A percentile compares a stretch with the other conserved stretches of the same genome.
phyloP scores from a whole-genome alignment of 2,888 invertebrate species.

The Abscondita cerata region DNA sequence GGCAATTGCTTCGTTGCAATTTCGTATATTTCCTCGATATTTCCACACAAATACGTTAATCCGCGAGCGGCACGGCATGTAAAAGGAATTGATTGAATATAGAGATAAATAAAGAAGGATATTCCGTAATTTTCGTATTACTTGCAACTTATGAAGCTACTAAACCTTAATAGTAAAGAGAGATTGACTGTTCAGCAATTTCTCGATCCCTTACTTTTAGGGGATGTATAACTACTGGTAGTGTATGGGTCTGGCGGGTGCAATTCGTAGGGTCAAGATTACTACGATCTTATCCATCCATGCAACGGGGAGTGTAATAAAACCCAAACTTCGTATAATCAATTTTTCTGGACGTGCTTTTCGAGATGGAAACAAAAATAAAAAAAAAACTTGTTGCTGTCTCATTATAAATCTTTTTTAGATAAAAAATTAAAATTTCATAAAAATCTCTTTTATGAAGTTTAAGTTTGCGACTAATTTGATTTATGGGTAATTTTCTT shows the following conservation, averaged over 20 bases:
- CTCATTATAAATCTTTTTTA: background rate
- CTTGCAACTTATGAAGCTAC: conserved; percentile 7
- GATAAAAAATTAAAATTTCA: too few relatives aligned
- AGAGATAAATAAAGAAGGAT: conserved; percentile 5
- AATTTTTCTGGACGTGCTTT: background rate
- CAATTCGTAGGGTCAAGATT: conserved; percentile 21
- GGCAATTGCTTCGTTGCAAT: too few relatives aligned
- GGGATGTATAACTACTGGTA: conserved; percentile 23
- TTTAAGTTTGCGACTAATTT: conserved; percentile 5
- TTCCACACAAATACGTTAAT: too few relatives aligned
- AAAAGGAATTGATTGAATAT: background rate
- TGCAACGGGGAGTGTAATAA: conserved; percentile 2
- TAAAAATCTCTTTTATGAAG: background rate
- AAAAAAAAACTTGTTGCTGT: conserved; percentile 3
- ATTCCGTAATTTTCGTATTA: conserved; percentile 5
- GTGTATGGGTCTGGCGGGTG: conserved; percentile 18
- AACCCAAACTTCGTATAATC: conserved; percentile 1
- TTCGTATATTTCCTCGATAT: too few relatives aligned
- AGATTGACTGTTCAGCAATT: conserved; percentile 29
- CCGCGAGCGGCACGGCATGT: background rate
- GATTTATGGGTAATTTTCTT: conserved; percentile 11
- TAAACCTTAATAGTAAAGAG: conserved; percentile 17
- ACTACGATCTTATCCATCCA: conserved; percentile 14
- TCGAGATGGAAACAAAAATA: too few relatives aligned
- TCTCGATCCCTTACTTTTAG: conserved; percentile 24